Percentiles rank a stretch among this genome's conserved stretches.
Conservation (phyloP, 2,113 vertebrate species). For the Tretioscincus oriximinensis region DNA sequence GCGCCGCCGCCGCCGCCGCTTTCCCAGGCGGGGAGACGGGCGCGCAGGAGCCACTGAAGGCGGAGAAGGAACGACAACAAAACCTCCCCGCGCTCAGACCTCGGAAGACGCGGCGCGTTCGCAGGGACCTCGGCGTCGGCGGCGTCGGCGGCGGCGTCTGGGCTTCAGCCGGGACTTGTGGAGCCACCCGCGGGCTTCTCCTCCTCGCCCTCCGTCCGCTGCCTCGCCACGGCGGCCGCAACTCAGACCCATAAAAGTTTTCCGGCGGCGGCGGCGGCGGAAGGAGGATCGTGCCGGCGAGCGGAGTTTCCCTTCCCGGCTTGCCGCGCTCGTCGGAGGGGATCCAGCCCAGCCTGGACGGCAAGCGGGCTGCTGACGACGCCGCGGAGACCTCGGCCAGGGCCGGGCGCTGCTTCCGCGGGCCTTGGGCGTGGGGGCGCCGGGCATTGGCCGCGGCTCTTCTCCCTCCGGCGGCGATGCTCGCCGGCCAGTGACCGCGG, state of each 20-base stretch:
- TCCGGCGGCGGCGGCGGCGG: constrained; percentile 51
- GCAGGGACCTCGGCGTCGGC: constrained; percentile 27
- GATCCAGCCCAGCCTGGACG: neutral
- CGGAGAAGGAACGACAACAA: constrained; percentile 60
- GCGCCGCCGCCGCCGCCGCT: constrained; percentile 4
- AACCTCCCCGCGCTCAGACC: constrained; percentile 48
- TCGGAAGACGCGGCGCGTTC: neutral
- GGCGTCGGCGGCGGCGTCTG: neutral
- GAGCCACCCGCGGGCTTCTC: constrained; percentile 35
- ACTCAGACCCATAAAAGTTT: constrained; percentile 72
- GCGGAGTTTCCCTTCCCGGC: constrained; percentile 9
- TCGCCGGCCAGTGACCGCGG: constrained; percentile 60
- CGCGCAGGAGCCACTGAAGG: constrained; percentile 22
- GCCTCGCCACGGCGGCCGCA: constrained; percentile 32
- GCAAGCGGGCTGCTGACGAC: neutral
- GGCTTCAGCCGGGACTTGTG: constrained; percentile 48
- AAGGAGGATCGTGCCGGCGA: constrained; percentile 22
- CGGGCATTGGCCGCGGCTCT: constrained; percentile 25
- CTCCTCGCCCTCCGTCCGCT: neutral
- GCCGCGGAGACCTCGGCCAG: constrained; percentile 13
- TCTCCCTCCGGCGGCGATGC: constrained; percentile 48
- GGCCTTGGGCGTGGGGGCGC: constrained; percentile 26
- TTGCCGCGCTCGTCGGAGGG: neutral
- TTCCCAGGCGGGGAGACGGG: neutral
- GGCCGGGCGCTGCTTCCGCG: constrained; percentile 18